Conservation (phyloP, 1,140 invertebrate genomes). For the Meloidogyne floridensis region DNA sequence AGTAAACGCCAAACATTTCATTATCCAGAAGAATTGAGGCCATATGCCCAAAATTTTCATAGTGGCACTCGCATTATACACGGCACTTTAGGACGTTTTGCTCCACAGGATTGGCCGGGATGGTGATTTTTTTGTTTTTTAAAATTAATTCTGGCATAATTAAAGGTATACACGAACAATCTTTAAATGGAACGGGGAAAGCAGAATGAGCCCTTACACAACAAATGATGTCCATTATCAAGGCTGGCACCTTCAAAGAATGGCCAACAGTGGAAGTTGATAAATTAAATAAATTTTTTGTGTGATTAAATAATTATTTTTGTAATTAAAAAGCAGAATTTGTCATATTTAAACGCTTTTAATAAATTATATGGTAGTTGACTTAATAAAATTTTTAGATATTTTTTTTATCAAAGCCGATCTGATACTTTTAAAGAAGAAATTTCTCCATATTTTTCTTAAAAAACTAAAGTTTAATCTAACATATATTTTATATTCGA, state of each 20-base stretch:
- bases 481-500: too few relatives aligned
- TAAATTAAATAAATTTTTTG: not conserved
- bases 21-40: conserved; percentile 53
- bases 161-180: conserved; percentile 56
- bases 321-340: not conserved
- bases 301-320: not conserved
- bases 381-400: too few relatives aligned
- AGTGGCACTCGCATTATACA: conserved; percentile 55
- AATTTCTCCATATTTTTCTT: too few relatives aligned
- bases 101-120: conserved; percentile 55
- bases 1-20: conserved; percentile 51
- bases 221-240: conserved; percentile 53
- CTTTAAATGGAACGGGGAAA: conserved; percentile 58
- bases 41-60: conserved; percentile 52
- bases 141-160: not conserved
- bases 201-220: conserved; percentile 51
- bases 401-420: too few relatives aligned
- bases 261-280: conserved; percentile 31
- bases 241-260: conserved; percentile 42
- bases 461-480: too few relatives aligned
- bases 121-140: conserved; percentile 19
- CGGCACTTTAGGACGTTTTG: conserved; percentile 53
- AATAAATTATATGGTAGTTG: too few relatives aligned
- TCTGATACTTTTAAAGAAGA: too few relatives aligned
- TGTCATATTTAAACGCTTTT: too few relatives aligned